phyloP scores from a whole-genome alignment of 2,113 vertebrate genomes.

The Perca fluviatilis region DNA sequence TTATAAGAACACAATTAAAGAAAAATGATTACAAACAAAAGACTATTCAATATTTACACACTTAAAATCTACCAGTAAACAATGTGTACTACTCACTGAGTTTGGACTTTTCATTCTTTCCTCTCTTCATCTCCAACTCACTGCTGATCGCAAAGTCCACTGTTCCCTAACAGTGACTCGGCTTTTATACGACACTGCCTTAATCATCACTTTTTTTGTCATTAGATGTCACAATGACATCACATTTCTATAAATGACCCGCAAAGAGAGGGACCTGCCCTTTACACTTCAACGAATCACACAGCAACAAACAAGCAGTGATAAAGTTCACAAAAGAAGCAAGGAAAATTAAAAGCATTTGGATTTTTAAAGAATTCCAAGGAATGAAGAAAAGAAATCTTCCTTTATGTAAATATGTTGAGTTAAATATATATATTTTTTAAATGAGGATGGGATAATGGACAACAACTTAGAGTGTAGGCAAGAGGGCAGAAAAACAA shows the following conservation, averaged over 20 bases:
- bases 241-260: conserved; percentile 35
- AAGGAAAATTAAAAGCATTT: background rate
- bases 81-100: conserved; percentile 70
- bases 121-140: conserved; percentile 49
- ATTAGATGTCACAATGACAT: conserved; percentile 47
- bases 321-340: background rate
- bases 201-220: conserved; percentile 9
- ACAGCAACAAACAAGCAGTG: background rate
- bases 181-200: conserved; percentile 31
- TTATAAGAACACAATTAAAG: conserved; percentile 14
- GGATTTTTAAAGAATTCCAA: background rate
- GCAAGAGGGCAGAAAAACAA: too few species aligned
- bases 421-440: background rate
- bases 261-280: background rate
- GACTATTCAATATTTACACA: background rate
- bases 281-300: background rate
- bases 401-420: background rate
- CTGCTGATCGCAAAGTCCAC: conserved; percentile 47
- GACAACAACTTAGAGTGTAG: too few species aligned
- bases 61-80: conserved; percentile 1
- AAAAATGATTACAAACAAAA: background rate
- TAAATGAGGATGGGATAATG: too few species aligned
- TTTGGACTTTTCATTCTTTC: conserved; percentile 37
- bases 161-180: conserved; percentile 32
- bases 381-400: background rate